Evolutionary conservation across 2,888 invertebrate genomes (phyloP), one percentile per base, ranked within the genome.

Genomic region (Coenonympha arcania): DNA sequence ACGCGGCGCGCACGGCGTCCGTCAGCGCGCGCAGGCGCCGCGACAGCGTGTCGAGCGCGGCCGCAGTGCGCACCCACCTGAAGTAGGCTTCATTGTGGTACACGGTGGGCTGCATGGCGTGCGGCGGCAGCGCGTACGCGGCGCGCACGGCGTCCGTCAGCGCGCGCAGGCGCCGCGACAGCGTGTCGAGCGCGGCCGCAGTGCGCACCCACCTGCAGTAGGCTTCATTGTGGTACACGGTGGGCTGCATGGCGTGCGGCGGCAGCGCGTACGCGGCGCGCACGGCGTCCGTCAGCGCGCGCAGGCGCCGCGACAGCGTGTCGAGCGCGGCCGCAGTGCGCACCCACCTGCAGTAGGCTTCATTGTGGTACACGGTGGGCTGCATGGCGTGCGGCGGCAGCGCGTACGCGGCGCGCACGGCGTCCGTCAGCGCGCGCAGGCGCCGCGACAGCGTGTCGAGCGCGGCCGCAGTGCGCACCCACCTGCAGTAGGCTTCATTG

Each of bases 341-440:
- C 54, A 90, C 54, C 69, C 69, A 53, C 70, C 8, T 91, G 72
- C 52, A 52, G 31, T 90, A 92, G 0, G 90, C 91, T 72, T 94
- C 94, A 64, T 93, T 93, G 68, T 93, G 93, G 73, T 90, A 94
- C 61, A 93, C 91, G 50, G 90, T 90, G 66, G 93, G 93, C 84
- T 93, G 92, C 44, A 93, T 80, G 72, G 92, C 92, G 68, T 91
- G 91, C 55, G 89, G 88, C 5, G 94, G 93, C 70, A 94, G 92
- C 62, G 87, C 88, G 73, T 93, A 94, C 5, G 93, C 91, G 54
- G 87, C 83, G 48, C 91, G 89, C 53, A 94, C 86, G 65, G 92
- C 92, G 63, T 91, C 91, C 3, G 93, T 90, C 26, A 94, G 87
- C 55, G 88, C 89, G 61, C 91, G 91, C 43, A 94, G 84, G 40